Conservation (phyloP, 1,140 invertebrate genomes). For the Orchestia grillus region DNA sequence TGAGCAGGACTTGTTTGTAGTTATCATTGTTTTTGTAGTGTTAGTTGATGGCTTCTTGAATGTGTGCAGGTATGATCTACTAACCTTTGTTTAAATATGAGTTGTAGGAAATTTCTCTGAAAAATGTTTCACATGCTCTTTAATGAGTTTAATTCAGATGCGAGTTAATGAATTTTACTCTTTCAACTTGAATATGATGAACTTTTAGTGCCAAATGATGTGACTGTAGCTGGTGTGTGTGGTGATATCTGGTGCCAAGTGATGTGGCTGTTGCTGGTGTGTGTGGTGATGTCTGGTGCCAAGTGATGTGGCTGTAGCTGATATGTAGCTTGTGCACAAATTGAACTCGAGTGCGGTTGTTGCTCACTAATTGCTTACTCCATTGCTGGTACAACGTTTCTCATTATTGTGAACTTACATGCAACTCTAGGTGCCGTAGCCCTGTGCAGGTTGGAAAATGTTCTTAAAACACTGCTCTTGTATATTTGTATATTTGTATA, state of each 20-base stretch:
- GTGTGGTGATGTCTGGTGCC: not conserved
- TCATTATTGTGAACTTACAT: not conserved
- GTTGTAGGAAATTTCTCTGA: no score
- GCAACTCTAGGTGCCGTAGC: not conserved
- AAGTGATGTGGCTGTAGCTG: not conserved
- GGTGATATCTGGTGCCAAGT: not conserved
- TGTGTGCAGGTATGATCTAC: no score
- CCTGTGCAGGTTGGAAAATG: no score
- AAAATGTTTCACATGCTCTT: no score
- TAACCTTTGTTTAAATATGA: no score
- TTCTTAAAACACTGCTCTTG: not conserved
- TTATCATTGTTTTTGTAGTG: no score
- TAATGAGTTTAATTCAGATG: no score
- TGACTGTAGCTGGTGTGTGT: not conserved
- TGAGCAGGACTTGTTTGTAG: no score
- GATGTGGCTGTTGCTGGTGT: not conserved
- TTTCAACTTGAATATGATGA: no score
- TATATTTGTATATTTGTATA: not conserved
- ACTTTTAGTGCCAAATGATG: not conserved
- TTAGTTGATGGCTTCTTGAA: no score
- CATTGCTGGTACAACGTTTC: not conserved
- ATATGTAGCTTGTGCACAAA: not conserved
- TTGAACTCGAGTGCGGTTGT: not conserved
- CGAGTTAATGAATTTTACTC: no score
- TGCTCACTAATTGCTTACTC: not conserved